Evolutionary conservation across 2,113 vertebrate genomes (phyloP), one percentile per base, ranked within the genome.

Genomic region (Phrynocephalus versicolor): DNA sequence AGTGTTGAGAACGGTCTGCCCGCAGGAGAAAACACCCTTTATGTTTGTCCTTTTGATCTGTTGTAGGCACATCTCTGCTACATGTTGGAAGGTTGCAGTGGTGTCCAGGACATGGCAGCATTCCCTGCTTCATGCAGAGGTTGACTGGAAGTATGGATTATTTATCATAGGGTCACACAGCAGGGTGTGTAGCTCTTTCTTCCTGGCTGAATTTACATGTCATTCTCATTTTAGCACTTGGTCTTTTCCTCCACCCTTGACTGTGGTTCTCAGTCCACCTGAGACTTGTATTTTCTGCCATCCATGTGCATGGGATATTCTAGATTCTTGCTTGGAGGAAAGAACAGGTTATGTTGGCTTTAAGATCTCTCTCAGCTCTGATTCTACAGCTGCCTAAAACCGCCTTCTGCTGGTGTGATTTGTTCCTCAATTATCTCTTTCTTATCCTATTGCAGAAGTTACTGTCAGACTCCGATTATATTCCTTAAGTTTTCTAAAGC

Each of bases 381-480:
- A 35, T 84, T 67, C 45, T 69, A 13, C 30, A 69, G 67, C 41
- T 71, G 65, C n/a, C 6, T 25, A 67, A 41, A 81, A 35, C 35
- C 45, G 70, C 45, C 80, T 57, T 45, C 45, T 69, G 74, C 8
- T 33, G 69, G 25, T 57, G 45, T 37, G 30, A 78, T 69, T 30
- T n/a, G 45, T 13, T 25, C 45, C 21, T 77, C 51, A 39, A 3
- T 16, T 18, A 37, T 57, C 27, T 39, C 25, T 84, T 65, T 37
- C 16, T 81, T 41, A 87, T 45, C 21, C 4, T 60, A 64, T 21
- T 72, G 58, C 18, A 51, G 67, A 2, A 79, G 65, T 33, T 62
- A 89, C 25, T 33, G 27, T 51, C 64, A 7, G 33, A 81, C 0
- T 0, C 19, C 19, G 3, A 70, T 67, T 3, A 64, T 37, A 0